phyloP scores from a whole-genome alignment of 2,113 vertebrate genomes.

The Megalops atlanticus region DNA sequence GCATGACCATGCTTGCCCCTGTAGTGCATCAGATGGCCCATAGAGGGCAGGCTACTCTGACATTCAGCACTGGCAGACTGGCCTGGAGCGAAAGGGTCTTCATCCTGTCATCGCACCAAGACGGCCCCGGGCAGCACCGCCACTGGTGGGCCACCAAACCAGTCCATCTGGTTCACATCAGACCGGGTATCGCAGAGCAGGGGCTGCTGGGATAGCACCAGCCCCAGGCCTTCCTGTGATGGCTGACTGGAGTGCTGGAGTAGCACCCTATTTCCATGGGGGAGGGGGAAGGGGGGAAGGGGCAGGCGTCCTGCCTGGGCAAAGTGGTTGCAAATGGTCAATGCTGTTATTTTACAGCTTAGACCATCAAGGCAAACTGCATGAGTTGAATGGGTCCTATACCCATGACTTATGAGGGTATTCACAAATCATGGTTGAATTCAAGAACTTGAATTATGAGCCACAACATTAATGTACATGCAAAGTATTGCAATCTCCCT shows the following conservation, averaged over 20 bases:
- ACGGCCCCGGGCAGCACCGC: conserved; percentile 15
- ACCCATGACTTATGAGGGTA: not conserved
- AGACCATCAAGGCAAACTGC: not conserved
- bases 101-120: conserved; percentile 20
- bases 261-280: not conserved
- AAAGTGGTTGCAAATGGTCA: not conserved
- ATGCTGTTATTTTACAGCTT: conserved; percentile 4
- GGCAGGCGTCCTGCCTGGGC: not conserved
- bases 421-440: too few relatives aligned
- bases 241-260: not conserved
- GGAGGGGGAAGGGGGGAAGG: not conserved
- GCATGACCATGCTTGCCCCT: not conserved
- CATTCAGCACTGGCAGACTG: not conserved
- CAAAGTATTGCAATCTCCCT: not conserved
- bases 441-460: not conserved
- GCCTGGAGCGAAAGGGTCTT: conserved; percentile 20
- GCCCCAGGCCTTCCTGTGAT: not conserved
- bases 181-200: not conserved
- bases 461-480: not conserved
- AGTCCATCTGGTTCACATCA: conserved; percentile 35
- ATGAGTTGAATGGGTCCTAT: not conserved
- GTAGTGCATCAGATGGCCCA: not conserved
- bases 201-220: not conserved
- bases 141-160: conserved; percentile 31
- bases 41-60: not conserved